A percentile compares a stretch with the other conserved stretches of the same genome.
Conservation (phyloP, 2,888 invertebrate species). For the Patella pellucida region DNA sequence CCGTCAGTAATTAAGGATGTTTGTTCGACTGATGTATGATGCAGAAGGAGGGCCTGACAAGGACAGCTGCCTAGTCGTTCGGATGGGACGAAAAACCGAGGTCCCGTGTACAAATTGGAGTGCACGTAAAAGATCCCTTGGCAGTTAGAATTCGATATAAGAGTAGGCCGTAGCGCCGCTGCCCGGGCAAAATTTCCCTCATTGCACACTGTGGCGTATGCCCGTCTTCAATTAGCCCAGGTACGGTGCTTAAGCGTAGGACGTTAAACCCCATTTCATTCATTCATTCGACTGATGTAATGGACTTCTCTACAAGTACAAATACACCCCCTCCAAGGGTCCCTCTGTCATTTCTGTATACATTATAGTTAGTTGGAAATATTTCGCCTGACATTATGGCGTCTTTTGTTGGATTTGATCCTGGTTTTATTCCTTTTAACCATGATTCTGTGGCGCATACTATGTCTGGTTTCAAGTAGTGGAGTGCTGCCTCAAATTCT, state of each 20-base stretch:
- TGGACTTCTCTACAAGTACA: not conserved
- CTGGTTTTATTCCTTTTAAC: constrained; percentile 30
- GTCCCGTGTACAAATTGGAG: too few species aligned
- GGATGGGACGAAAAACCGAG: too few species aligned
- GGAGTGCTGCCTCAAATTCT: constrained; percentile 1
- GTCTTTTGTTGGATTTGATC: constrained; percentile 24
- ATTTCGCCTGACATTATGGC: constrained; percentile 6
- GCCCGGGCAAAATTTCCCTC: too few species aligned
- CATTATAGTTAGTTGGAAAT: not conserved
- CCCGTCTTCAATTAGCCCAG: too few species aligned
- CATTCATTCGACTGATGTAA: not conserved
- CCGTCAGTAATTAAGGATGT: not conserved
- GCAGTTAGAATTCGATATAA: too few species aligned
- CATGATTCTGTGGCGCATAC: not conserved
- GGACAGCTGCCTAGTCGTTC: too few species aligned
- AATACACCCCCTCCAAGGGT: constrained; percentile 5
- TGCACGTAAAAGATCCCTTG: too few species aligned
- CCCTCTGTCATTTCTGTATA: not conserved
- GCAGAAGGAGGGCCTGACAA: too few species aligned
- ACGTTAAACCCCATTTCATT: too few species aligned
- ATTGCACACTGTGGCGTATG: too few species aligned
- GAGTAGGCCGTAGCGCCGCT: too few species aligned
- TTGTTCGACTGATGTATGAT: not conserved
- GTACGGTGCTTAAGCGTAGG: too few species aligned
- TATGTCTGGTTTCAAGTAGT: constrained; percentile 1